A percentile compares a stretch with the other conserved stretches of the same genome.
These are phyloP conservation scores for Dermatemys mawii DNA, from an alignment of 2,113 vertebrate genomes.

Conservation along the genomic window DNA sequence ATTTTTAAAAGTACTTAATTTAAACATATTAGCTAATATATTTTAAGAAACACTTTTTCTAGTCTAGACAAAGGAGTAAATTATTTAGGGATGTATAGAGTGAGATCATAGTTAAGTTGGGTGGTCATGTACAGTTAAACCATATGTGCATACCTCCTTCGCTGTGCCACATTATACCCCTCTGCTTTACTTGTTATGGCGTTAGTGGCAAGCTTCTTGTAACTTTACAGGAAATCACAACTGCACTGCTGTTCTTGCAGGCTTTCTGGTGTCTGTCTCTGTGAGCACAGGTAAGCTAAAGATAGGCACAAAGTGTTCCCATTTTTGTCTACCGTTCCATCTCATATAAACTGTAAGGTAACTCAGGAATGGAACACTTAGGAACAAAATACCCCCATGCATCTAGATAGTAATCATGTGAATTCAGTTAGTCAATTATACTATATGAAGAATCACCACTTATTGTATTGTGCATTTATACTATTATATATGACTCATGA, in stretches of 20 bases:
- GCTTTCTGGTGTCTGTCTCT: neutral
- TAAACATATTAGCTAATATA: neutral
- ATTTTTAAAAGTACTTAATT: neutral
- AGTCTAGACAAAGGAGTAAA: accelerated
- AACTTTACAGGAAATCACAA: neutral
- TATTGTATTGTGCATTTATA: neutral
- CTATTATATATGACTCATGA: neutral
- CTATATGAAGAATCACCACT: neutral
- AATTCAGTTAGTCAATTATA: accelerated
- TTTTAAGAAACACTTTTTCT: neutral
- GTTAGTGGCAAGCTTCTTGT: neutral
- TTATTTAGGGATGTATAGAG: neutral
- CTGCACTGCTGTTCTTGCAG: neutral
- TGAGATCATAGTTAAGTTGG: neutral
- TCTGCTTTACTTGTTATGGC: neutral
- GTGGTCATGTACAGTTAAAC: neutral
- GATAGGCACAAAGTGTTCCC: neutral
- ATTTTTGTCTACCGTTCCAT: neutral
- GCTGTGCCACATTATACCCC: neutral
- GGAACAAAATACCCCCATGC: neutral
- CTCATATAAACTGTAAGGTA: neutral
- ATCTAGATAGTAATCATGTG: neutral
- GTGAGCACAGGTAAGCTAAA: neutral
- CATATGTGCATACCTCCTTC: neutral
- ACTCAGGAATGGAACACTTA: neutral